Evolutionary conservation across 1,140 invertebrate genomes (phyloP).

Genomic region (Bombus confusus): DNA sequence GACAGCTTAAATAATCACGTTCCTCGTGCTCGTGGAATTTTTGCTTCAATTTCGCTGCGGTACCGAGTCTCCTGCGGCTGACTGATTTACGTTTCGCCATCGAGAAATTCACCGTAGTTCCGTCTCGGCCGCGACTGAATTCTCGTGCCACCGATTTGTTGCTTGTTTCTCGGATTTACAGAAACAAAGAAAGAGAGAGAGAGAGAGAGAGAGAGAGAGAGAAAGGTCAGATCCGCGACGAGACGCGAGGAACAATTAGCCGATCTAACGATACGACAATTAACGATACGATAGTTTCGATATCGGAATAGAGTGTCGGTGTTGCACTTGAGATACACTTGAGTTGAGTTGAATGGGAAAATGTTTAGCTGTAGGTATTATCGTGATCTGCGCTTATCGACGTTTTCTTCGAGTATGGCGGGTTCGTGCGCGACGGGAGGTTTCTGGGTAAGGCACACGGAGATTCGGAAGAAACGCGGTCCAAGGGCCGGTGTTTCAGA

Average conservation of each 20-base stretch:
- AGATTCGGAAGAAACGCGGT: neutral
- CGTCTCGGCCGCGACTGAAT: neutral
- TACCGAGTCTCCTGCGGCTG: constrained; percentile 22
- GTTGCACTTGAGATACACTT: no score
- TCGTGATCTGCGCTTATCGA: neutral
- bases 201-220: neutral
- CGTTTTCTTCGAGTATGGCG: neutral
- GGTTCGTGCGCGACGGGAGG: neutral
- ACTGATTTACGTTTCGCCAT: constrained; percentile 40
- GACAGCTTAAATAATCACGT: constrained; percentile 64
- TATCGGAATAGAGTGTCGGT: neutral
- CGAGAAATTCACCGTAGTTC: neutral
- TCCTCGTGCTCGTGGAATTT: constrained; percentile 46
- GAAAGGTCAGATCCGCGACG: neutral
- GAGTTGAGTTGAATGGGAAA: neutral
- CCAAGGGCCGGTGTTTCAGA: neutral
- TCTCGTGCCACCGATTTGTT: neutral
- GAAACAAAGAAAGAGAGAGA: neutral
- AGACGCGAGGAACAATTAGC: neutral
- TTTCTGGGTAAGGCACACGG: constrained; percentile 26
- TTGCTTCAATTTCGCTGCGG: constrained; percentile 32
- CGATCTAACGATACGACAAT: neutral
- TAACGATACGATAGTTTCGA: no score
- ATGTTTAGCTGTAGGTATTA: neutral
- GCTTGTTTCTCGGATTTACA: neutral